Percentiles rank a stretch among this genome's conserved stretches.
phyloP scores from a whole-genome alignment of 2,888 invertebrate species.

The Podabrus alpinus region DNA sequence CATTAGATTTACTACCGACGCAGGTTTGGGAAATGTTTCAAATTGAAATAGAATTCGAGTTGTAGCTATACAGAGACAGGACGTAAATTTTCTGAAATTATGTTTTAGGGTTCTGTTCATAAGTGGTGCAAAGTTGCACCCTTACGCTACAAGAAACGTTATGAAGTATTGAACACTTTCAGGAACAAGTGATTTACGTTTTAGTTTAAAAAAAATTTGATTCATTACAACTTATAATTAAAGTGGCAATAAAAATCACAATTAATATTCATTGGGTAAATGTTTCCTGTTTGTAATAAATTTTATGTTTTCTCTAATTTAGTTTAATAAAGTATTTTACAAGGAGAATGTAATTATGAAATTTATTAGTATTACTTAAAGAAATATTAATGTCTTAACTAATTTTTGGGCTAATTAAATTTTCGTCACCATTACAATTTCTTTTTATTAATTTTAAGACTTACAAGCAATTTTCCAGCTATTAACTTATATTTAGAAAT shows the following conservation, averaged over 20 bases:
- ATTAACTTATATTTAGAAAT: background rate
- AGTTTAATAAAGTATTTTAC: background rate
- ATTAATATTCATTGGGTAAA: background rate
- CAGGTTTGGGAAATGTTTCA: background rate
- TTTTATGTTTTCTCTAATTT: background rate
- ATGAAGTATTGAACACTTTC: background rate
- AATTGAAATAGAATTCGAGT: constrained; percentile 1
- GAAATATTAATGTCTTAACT: background rate
- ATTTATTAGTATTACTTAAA: background rate
- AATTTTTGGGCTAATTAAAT: background rate
- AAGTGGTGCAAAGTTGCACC: background rate
- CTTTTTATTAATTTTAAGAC: background rate
- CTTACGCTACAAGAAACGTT: background rate
- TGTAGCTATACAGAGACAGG: background rate
- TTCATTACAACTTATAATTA: background rate
- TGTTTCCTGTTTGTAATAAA: background rate
- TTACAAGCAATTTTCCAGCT: background rate
- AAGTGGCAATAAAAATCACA: background rate
- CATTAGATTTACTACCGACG: background rate
- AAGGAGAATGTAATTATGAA: background rate
- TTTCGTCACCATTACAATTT: background rate
- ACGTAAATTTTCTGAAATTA: constrained; percentile 4
- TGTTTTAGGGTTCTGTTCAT: constrained; percentile 2
- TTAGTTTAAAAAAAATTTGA: background rate
- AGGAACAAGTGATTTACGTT: background rate